Evolutionary conservation across 2,888 invertebrate genomes (phyloP).

Genomic region (Idaea biselata): DNA sequence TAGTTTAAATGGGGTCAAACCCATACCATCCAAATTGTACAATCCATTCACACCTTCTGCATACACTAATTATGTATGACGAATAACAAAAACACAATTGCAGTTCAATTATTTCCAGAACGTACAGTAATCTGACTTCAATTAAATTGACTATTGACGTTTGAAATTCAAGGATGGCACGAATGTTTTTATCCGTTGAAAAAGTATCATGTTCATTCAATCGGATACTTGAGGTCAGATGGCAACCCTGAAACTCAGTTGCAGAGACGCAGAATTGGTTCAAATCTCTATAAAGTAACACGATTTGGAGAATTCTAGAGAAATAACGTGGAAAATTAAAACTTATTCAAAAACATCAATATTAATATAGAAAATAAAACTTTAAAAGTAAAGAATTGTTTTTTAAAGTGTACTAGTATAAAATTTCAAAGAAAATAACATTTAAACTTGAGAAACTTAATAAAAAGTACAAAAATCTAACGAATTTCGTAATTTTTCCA

Average conservation of each 20-base stretch:
- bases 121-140: neutral
- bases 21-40: neutral
- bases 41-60: neutral
- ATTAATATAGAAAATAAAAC: too few species aligned
- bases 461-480: too few species aligned
- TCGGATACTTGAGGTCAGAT: constrained; percentile 49
- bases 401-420: too few species aligned
- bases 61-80: neutral
- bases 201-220: constrained; percentile 43
- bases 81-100: constrained; percentile 11
- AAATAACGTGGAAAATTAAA: too few species aligned
- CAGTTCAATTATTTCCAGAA: constrained; percentile 22
- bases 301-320: neutral
- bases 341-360: neutral
- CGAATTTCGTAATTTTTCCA: neutral
- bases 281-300: constrained; percentile 20
- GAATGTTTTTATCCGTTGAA: constrained; percentile 50
- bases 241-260: constrained; percentile 33
- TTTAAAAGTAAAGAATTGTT: neutral
- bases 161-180: constrained; percentile 68
- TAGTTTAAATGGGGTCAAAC: neutral
- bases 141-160: constrained; percentile 8
- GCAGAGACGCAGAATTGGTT: constrained; percentile 33
- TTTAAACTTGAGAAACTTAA: too few species aligned
- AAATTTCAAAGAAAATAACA: too few species aligned